Evolutionary conservation across 2,797 vertebrate species (phyloP).

Genomic region (Anguilla marmorata): DNA sequence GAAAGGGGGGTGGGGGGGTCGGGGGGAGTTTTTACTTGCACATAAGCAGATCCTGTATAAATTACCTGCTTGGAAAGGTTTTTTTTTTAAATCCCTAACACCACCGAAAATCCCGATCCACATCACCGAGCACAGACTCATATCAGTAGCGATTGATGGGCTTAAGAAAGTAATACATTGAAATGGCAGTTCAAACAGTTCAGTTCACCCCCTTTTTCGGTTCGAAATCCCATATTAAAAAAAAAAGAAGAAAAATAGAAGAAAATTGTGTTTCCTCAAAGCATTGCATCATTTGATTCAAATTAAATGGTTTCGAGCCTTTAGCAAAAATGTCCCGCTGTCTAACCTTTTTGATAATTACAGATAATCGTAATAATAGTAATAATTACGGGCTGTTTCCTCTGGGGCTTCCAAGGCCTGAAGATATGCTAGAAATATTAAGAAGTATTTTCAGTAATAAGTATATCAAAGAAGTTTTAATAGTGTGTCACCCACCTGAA

Average conservation of each 20-base stretch:
- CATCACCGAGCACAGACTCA: conserved; percentile 9
- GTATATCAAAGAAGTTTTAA: background rate
- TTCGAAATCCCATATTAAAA: background rate
- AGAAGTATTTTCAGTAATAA: background rate
- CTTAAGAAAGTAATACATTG: background rate
- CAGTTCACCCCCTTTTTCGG: background rate
- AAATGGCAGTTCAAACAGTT: background rate
- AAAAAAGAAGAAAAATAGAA: background rate
- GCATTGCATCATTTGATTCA: background rate
- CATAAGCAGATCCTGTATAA: conserved; percentile 3
- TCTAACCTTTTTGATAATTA: background rate
- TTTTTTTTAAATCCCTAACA: background rate
- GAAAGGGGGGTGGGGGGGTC: background rate
- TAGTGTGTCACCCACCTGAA: background rate
- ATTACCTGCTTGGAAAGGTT: conserved; percentile 29
- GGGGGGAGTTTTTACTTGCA: background rate
- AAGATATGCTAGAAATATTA: conserved; percentile 1
- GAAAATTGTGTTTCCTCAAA: background rate
- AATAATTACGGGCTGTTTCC: background rate
- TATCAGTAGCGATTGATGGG: background rate
- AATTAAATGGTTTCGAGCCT: background rate
- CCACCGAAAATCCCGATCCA: conserved; percentile 11
- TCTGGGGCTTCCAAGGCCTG: background rate
- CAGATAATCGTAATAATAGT: background rate
- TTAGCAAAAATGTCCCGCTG: background rate